A percentile compares a stretch with the other conserved stretches of the same genome.
These are phyloP conservation scores for Coranthus polyacanthus DNA, from an alignment of 2,797 vertebrate species.

Conservation along the genomic window DNA sequence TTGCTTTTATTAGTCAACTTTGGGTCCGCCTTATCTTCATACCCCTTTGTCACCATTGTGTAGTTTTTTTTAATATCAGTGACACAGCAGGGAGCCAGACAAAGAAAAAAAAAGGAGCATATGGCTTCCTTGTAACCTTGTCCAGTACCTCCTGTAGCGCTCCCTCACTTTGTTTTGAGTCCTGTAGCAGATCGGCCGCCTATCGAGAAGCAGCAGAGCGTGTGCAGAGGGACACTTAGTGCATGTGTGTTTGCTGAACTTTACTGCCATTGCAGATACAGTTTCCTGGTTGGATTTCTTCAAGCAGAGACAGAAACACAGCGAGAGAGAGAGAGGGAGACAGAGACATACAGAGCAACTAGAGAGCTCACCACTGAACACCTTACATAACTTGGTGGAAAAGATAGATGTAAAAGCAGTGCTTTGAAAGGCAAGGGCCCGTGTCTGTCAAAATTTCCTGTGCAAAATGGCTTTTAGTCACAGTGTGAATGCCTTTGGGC, in stretches of 20 bases:
- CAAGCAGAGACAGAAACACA: conserved; percentile 11
- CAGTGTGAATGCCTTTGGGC: conserved; percentile 52
- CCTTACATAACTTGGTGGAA: conserved; percentile 69
- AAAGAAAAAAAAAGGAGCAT: conserved; percentile 29
- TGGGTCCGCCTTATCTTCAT: conserved; percentile 1
- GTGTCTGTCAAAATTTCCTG: conserved; percentile 60
- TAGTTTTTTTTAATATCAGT: conserved; percentile 18
- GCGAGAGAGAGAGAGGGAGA: background rate
- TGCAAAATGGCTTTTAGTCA: conserved; percentile 70
- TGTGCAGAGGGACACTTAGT: conserved; percentile 28
- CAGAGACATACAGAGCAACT: conserved; percentile 6
- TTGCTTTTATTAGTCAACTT: too few species aligned
- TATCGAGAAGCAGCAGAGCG: conserved; percentile 87
- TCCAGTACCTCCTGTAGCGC: conserved; percentile 87
- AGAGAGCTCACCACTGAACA: conserved; percentile 31
- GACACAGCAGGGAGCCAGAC: conserved; percentile 11
- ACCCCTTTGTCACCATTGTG: conserved; percentile 28
- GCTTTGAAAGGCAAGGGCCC: conserved; percentile 64
- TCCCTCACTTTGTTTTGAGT: too few species aligned
- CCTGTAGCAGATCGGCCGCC: conserved; percentile 88
- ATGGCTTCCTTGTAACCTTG: conserved; percentile 82
- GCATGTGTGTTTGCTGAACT: conserved; percentile 53
- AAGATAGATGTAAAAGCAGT: conserved; percentile 55
- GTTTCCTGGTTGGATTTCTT: conserved; percentile 58
- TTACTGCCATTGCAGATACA: conserved; percentile 57